Conservation (phyloP, 2,113 vertebrate genomes). For the Indri indri region DNA sequence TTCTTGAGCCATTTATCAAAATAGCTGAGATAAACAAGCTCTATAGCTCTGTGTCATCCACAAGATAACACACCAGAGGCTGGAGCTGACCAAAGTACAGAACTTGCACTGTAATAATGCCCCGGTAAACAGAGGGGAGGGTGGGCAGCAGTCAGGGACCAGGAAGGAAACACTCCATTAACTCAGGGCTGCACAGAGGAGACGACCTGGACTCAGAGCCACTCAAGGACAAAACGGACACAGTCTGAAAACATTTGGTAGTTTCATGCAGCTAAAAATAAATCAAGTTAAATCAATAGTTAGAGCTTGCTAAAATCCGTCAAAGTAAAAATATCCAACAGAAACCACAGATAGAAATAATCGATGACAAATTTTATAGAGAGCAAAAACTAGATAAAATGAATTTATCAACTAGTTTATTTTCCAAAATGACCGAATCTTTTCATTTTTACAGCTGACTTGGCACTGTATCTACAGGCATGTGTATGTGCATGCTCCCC, state of each 20-base stretch:
- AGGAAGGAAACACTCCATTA: not conserved
- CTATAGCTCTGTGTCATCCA: not conserved
- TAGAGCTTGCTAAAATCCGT: not conserved
- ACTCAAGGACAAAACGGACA: not conserved
- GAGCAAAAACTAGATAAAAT: not conserved
- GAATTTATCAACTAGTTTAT: not conserved
- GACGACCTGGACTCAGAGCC: not conserved
- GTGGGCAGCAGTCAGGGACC: accelerated
- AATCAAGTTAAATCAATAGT: not conserved
- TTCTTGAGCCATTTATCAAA: not conserved
- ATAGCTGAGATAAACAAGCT: not conserved
- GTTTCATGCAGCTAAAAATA: not conserved
- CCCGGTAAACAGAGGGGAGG: not conserved
- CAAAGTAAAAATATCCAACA: not conserved
- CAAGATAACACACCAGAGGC: not conserved
- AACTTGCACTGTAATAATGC: not conserved
- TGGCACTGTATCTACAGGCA: not conserved
- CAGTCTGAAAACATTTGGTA: not conserved
- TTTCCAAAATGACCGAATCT: not conserved
- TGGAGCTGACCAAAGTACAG: not conserved
- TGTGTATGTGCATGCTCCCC: accelerated
- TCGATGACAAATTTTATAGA: not conserved
- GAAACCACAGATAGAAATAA: not conserved
- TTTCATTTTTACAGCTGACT: not conserved
- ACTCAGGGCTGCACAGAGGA: not conserved